Conservation (phyloP, 92 coral and sea anemone genomes). For the Parazoanthus swiftii region DNA sequence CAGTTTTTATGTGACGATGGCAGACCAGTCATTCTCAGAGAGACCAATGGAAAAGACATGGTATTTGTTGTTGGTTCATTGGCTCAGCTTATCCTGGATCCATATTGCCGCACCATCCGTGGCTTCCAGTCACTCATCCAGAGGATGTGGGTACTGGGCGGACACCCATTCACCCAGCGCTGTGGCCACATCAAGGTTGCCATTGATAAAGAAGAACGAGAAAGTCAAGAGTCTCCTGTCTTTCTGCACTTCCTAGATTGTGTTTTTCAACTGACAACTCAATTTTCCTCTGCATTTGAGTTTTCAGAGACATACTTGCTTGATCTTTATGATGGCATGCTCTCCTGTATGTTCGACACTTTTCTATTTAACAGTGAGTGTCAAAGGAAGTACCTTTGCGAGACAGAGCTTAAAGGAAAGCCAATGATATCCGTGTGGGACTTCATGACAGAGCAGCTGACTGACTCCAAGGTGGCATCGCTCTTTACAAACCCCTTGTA, state of each 20-base stretch:
- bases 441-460: constrained; percentile 80
- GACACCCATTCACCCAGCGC: constrained; percentile 91
- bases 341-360: constrained; percentile 95
- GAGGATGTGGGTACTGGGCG: constrained; percentile 98
- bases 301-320: constrained; percentile 94
- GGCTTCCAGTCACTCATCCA: constrained; percentile 96
- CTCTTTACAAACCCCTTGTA: constrained; percentile 81
- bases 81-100: constrained; percentile 87
- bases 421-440: constrained; percentile 90
- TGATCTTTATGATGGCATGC: constrained; percentile 83
- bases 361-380: constrained; percentile 90
- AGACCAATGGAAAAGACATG: constrained; percentile 82
- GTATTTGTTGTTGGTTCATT: constrained; percentile 82
- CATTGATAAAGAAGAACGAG: constrained; percentile 70
- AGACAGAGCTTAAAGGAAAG: constrained; percentile 59
- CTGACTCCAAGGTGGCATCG: constrained; percentile 69
- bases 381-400: constrained; percentile 62
- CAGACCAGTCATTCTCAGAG: constrained; percentile 87
- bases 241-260: constrained; percentile 96
- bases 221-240: constrained; percentile 81
- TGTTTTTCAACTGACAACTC: constrained; percentile 84
- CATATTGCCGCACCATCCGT: constrained; percentile 84
- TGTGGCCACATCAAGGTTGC: constrained; percentile 70
- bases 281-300: constrained; percentile 95
- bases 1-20: constrained; percentile 68